Evolutionary conservation across 2,888 invertebrate species (phyloP).

Genomic region (Phaedon cochleariae): DNA sequence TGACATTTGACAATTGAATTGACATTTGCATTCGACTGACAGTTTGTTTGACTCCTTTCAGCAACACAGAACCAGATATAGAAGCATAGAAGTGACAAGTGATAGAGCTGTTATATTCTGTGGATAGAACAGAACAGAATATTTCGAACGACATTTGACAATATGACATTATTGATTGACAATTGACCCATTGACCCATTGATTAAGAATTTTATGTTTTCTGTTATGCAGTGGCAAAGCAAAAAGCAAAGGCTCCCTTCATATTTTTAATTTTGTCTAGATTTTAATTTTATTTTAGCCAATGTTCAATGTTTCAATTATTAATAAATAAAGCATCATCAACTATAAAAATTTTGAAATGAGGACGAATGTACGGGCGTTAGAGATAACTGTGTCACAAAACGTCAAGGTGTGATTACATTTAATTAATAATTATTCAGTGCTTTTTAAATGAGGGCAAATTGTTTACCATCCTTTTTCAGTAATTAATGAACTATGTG

Average conservation of each 20-base stretch:
- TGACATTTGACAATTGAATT: too few relatives aligned
- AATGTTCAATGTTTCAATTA: not conserved
- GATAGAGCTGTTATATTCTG: too few relatives aligned
- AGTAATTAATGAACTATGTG: slow-evolving; percentile 2
- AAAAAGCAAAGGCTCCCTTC: not conserved
- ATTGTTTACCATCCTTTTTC: not conserved
- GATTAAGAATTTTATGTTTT: not conserved
- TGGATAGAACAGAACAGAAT: too few relatives aligned
- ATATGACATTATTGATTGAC: too few relatives aligned
- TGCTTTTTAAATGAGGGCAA: not conserved
- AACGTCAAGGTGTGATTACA: not conserved
- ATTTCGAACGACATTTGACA: too few relatives aligned
- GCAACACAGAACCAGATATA: too few relatives aligned
- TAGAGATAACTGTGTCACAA: not conserved
- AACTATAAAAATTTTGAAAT: not conserved
- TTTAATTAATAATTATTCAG: not conserved
- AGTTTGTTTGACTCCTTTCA: too few relatives aligned
- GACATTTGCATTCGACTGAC: too few relatives aligned
- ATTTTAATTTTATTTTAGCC: not conserved
- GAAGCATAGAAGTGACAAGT: too few relatives aligned
- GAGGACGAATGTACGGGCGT: not conserved
- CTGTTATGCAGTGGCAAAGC: not conserved
- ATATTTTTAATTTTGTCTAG: not conserved
- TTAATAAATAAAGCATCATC: not conserved
- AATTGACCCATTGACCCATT: too few relatives aligned